A percentile compares a stretch with the other conserved stretches of the same genome.
Evolutionary conservation across 2,113 vertebrate species (phyloP).

Genomic region (Camelus bactrianus): DNA sequence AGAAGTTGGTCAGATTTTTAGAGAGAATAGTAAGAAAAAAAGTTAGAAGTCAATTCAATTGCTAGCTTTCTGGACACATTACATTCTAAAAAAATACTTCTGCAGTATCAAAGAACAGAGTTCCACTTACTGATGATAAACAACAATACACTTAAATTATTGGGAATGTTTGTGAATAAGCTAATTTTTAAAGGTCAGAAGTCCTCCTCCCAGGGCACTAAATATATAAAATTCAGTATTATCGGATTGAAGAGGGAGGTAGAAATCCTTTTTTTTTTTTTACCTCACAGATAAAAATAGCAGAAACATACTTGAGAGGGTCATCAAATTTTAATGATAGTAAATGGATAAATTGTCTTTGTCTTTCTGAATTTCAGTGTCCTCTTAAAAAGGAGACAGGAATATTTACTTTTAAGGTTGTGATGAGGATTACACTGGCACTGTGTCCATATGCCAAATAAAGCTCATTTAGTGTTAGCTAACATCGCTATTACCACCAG

Average conservation of each 20-base stretch:
- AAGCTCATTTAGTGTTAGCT: neutral
- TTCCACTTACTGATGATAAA: constrained; percentile 28
- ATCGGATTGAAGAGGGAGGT: neutral
- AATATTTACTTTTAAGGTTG: neutral
- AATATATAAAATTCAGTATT: constrained; percentile 31
- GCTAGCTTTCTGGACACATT: neutral
- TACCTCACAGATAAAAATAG: constrained; percentile 60
- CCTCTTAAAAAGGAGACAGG: neutral
- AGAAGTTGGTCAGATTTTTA: constrained; percentile 21
- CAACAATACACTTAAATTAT: constrained; percentile 28
- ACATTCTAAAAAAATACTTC: constrained; percentile 9
- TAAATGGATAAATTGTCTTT: constrained; percentile 9
- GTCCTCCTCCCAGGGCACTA: neutral
- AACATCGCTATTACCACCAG: neutral
- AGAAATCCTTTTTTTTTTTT: neutral
- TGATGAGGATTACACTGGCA: neutral
- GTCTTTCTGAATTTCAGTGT: constrained; percentile 18
- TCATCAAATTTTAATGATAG: constrained; percentile 58
- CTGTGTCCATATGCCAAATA: neutral
- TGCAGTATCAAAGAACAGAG: neutral
- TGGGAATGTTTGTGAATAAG: constrained; percentile 61
- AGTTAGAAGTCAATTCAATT: neutral
- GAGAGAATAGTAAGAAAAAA: constrained; percentile 22
- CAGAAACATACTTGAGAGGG: constrained; percentile 40
- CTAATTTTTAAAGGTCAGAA: constrained; percentile 52